Evolutionary conservation across 2,797 vertebrate species (phyloP).

Genomic region (Molothrus ater): DNA sequence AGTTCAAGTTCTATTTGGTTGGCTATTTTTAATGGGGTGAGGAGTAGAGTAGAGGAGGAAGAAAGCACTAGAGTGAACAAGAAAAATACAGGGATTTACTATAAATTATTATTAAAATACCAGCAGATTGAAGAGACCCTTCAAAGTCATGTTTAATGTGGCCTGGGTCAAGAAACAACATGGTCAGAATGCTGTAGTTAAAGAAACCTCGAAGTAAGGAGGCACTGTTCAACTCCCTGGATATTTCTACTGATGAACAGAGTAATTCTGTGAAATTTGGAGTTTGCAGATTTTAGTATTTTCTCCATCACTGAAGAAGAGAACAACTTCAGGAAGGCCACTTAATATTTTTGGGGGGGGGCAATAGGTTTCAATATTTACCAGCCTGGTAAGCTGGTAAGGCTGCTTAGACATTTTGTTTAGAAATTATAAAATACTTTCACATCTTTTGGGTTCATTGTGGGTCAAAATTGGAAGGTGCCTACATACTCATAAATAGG

Average conservation of each 20-base stretch:
- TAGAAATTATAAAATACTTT: background rate
- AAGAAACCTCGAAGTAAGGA: background rate
- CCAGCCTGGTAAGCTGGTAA: background rate
- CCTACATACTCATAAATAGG: background rate
- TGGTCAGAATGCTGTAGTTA: background rate
- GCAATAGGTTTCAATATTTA: background rate
- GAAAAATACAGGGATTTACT: background rate
- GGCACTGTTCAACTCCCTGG: background rate
- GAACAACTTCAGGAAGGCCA: background rate
- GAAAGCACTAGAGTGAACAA: background rate
- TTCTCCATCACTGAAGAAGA: background rate
- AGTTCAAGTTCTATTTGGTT: background rate
- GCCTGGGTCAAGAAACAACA: background rate
- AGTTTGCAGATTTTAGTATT: background rate
- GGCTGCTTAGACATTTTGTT: background rate
- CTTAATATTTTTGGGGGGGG: background rate
- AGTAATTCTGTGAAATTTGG: background rate
- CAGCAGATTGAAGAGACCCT: background rate
- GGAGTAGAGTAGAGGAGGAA: background rate
- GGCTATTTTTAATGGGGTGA: background rate
- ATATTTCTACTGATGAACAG: background rate
- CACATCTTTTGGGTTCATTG: background rate
- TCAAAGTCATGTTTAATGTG: background rate
- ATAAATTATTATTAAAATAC: background rate
- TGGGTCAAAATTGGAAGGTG: background rate